Conservation (phyloP, 2,113 vertebrate species). For the Sebastes fasciatus region DNA sequence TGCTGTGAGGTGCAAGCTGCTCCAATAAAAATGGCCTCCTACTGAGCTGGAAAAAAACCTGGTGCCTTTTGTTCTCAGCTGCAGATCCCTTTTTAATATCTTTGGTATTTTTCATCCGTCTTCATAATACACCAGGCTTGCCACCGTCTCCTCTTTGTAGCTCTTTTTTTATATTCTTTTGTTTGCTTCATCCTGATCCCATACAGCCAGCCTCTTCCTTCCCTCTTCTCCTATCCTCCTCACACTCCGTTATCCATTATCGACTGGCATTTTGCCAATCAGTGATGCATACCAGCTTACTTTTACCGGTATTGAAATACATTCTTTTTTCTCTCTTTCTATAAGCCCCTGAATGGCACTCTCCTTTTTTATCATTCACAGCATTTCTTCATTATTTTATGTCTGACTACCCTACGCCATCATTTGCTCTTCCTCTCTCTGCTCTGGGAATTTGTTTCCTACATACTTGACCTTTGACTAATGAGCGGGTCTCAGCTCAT, state of each 20-base stretch:
- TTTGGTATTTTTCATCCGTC: slow-evolving; percentile 38
- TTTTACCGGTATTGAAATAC: slow-evolving; percentile 38
- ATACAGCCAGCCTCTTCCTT: slow-evolving; percentile 21
- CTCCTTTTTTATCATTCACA: slow-evolving; percentile 25
- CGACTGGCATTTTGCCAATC: slow-evolving; percentile 54
- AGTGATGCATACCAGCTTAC: slow-evolving; percentile 47
- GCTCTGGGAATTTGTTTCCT: slow-evolving; percentile 6
- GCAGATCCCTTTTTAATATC: slow-evolving; percentile 53
- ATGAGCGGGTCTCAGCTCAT: slow-evolving; percentile 35
- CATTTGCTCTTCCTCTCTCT: not conserved
- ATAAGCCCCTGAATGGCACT: slow-evolving; percentile 5
- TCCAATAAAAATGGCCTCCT: slow-evolving; percentile 55
- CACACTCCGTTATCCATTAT: slow-evolving; percentile 40
- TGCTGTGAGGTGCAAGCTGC: slow-evolving; percentile 24
- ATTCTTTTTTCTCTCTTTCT: slow-evolving; percentile 17
- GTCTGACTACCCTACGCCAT: not conserved
- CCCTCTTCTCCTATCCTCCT: slow-evolving; percentile 6
- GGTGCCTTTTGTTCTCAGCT: slow-evolving; percentile 36
- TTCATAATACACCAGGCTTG: slow-evolving; percentile 18
- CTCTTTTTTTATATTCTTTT: slow-evolving; percentile 39
- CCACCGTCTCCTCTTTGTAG: slow-evolving; percentile 20
- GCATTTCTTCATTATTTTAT: not conserved
- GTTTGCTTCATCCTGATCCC: slow-evolving; percentile 29
- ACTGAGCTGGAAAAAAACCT: slow-evolving; percentile 30
- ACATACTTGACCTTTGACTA: slow-evolving; percentile 45